Conservation (phyloP, 2,888 invertebrate species). For the Entomobrya multifasciata region DNA sequence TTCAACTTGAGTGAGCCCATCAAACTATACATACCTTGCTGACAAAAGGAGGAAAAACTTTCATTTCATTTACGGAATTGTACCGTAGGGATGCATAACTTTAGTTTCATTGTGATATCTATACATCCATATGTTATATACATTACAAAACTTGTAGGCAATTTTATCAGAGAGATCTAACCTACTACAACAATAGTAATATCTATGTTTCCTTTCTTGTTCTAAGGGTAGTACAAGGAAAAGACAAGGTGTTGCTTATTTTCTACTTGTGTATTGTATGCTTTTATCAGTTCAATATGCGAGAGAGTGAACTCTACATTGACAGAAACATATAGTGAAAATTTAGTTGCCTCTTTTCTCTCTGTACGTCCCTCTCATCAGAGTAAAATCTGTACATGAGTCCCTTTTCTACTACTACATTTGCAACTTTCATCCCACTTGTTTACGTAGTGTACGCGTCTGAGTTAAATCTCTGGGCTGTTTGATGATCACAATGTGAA, state of each 20-base stretch:
- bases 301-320: not conserved
- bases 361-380: constrained; percentile 4
- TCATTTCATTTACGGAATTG: constrained; percentile 70
- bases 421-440: not conserved
- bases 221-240: not conserved
- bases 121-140: not conserved
- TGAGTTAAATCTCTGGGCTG: not conserved
- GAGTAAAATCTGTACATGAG: constrained; percentile 3
- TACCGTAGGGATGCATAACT: constrained; percentile 60
- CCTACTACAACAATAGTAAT: not conserved
- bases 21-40: constrained; percentile 34
- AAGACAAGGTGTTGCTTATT: constrained; percentile 16
- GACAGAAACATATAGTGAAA: constrained; percentile 6
- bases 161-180: not conserved
- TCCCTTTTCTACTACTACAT: constrained; percentile 13
- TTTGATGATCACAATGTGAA: not conserved
- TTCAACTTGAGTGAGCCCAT: constrained; percentile 38
- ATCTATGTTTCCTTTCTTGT: too few relatives aligned
- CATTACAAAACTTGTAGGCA: not conserved
- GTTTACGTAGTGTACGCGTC: constrained; percentile 9
- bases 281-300: constrained; percentile 12
- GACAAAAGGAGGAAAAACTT: constrained; percentile 22
- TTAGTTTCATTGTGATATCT: constrained; percentile 6
- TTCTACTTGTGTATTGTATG: not conserved
- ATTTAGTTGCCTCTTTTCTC: not conserved